Conservation (phyloP, 1,140 invertebrate genomes). For the Drosophila persimilis region DNA sequence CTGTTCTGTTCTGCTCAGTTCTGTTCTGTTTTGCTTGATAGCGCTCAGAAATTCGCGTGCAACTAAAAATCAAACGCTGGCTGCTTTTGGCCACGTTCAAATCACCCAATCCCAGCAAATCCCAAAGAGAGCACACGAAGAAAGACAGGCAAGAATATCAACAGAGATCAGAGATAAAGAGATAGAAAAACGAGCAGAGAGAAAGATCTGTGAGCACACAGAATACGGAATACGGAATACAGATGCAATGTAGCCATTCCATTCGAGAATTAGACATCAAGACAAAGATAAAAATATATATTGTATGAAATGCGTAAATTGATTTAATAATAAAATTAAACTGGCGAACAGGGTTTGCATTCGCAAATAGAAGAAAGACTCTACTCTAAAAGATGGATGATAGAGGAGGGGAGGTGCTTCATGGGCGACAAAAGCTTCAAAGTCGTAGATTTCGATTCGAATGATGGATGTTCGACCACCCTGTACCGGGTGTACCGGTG, state of each 20-base stretch:
- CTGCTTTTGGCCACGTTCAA: constrained; percentile 70
- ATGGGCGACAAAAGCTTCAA: not conserved
- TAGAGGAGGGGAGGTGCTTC: not conserved
- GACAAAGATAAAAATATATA: constrained; percentile 77
- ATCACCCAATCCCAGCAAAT: constrained; percentile 15
- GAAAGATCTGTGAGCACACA: constrained; percentile 26
- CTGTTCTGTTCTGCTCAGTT: not conserved
- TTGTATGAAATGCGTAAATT: constrained; percentile 70
- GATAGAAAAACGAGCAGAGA: constrained; percentile 20
- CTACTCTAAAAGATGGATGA: not conserved
- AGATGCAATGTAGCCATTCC: constrained; percentile 18
- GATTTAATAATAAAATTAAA: constrained; percentile 79
- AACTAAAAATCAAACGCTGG: constrained; percentile 79
- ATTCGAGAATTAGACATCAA: constrained; percentile 64
- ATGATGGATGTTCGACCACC: constrained; percentile 25
- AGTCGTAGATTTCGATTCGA: too few relatives aligned
- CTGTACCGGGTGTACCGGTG: constrained; percentile 33
- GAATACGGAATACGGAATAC: constrained; percentile 16
- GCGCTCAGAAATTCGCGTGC: constrained; percentile 76
- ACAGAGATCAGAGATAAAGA: constrained; percentile 21
- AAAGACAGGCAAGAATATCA: constrained; percentile 50
- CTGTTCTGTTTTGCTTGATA: constrained; percentile 41
- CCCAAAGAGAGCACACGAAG: constrained; percentile 41
- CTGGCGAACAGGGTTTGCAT: constrained; percentile 56
- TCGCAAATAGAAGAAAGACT: too few relatives aligned